phyloP scores from a whole-genome alignment of 2,113 vertebrate genomes.

The Myrmecobius fasciatus region DNA sequence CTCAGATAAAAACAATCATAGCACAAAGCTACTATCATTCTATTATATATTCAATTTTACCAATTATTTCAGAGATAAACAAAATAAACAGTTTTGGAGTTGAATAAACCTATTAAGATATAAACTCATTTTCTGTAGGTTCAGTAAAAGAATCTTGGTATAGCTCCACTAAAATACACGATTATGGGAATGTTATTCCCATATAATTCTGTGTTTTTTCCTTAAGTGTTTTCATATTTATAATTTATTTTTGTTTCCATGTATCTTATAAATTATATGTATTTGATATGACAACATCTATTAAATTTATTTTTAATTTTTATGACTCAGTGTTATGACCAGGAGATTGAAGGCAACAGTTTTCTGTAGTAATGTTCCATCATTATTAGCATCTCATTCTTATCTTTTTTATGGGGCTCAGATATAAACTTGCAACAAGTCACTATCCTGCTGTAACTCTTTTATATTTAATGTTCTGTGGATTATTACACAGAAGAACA shows the following conservation, averaged over 20 bases:
- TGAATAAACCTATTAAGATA: not conserved
- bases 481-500: not conserved
- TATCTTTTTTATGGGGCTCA: not conserved
- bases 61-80: not conserved
- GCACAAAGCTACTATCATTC: not conserved
- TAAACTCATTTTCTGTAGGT: not conserved
- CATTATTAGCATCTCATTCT: not conserved
- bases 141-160: not conserved
- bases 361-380: not conserved
- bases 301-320: not conserved
- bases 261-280: not conserved
- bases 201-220: not conserved
- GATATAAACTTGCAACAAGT: not conserved
- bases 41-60: not conserved
- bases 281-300: not conserved
- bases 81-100: not conserved
- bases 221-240: not conserved
- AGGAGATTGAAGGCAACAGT: not conserved
- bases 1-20: not conserved
- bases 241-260: not conserved
- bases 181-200: not conserved
- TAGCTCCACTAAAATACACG: not conserved
- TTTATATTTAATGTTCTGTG: not conserved
- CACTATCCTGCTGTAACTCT: not conserved
- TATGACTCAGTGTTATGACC: not conserved